phyloP scores from a whole-genome alignment of 2,797 vertebrate species.

The Nothura maculosa region DNA sequence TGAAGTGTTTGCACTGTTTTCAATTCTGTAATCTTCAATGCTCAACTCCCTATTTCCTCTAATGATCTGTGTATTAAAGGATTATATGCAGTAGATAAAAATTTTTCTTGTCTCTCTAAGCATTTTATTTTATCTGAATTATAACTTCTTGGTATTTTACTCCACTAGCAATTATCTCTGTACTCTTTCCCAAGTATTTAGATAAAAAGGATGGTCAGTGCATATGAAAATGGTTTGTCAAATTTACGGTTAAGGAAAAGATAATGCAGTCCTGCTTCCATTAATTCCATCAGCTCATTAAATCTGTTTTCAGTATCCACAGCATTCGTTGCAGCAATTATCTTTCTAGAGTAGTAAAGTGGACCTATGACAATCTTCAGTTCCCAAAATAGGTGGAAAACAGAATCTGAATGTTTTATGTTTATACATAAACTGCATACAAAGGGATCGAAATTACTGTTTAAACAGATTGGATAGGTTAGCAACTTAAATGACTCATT shows the following conservation, averaged over 20 bases:
- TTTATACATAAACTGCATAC: not conserved
- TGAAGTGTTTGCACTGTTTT: not conserved
- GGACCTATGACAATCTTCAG: not conserved
- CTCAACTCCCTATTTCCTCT: slow-evolving; percentile 10
- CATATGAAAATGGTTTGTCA: not conserved
- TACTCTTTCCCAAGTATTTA: slow-evolving; percentile 28
- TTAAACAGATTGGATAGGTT: not conserved
- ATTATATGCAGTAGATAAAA: slow-evolving; percentile 14
- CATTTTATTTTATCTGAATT: slow-evolving; percentile 40
- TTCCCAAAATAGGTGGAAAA: not conserved
- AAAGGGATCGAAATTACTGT: not conserved
- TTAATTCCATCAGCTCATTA: not conserved
- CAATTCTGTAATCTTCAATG: not conserved
- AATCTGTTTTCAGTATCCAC: not conserved
- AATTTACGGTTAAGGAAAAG: slow-evolving; percentile 17
- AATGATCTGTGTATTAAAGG: slow-evolving; percentile 14
- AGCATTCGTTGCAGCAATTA: not conserved
- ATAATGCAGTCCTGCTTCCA: not conserved
- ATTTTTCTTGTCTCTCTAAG: not conserved
- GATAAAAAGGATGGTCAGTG: slow-evolving; percentile 14
- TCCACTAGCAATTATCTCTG: slow-evolving; percentile 14
- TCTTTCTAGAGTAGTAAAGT: not conserved
- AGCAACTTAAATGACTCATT: not conserved
- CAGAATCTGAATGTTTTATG: not conserved
- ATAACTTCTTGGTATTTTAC: slow-evolving; percentile 30